Percentiles rank a stretch among this genome's conserved stretches.
phyloP scores from a whole-genome alignment of 2,797 vertebrate species.

The Halcyon leucocephala region DNA sequence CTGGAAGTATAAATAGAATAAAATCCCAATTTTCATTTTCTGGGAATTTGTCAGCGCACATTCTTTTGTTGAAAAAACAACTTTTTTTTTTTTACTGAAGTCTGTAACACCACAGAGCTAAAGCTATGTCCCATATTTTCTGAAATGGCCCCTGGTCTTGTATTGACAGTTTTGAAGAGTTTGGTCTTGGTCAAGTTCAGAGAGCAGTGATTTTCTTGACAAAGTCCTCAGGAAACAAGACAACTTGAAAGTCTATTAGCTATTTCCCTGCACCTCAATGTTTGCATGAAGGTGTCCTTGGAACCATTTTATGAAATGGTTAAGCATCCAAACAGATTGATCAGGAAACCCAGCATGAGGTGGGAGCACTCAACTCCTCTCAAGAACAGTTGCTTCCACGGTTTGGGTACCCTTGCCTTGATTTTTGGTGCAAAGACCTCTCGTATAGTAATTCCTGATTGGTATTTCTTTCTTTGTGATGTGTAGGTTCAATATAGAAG shows the following conservation, averaged over 20 bases:
- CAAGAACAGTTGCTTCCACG: neutral
- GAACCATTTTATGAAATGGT: neutral
- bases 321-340: neutral
- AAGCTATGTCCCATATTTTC: neutral
- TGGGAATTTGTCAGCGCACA: neutral
- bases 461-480: neutral
- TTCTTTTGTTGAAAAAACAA: neutral
- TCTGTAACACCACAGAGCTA: neutral
- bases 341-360: neutral
- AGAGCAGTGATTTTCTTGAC: neutral
- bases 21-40: conserved; percentile 30
- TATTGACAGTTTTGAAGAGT: neutral
- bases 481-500: neutral
- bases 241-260: neutral
- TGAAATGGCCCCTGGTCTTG: neutral
- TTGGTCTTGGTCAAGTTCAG: neutral
- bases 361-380: neutral
- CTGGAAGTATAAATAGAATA: conserved; percentile 55
- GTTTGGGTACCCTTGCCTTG: neutral
- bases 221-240: neutral
- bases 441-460: neutral
- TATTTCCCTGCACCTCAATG: neutral
- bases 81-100: neutral
- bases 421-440: neutral
- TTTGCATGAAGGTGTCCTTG: neutral